Evolutionary conservation across 2,113 vertebrate genomes (phyloP).

Genomic region (Procavia capensis): DNA sequence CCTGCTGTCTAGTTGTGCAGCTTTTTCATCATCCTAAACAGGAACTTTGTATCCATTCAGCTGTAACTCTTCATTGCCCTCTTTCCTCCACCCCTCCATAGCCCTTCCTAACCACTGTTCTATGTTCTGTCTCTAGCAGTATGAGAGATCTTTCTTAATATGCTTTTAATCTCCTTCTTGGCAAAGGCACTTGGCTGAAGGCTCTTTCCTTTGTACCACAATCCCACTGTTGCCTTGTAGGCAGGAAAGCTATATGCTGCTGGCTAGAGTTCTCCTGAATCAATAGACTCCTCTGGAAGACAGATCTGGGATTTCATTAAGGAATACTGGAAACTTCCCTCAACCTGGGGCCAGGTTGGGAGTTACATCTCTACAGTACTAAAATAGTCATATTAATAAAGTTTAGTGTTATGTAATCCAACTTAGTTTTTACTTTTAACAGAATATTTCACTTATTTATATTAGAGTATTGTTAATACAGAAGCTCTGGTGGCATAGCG

Average conservation of each 20-base stretch:
- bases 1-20: neutral
- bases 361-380: constrained; percentile 3
- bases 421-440: neutral
- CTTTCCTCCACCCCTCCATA: neutral
- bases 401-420: neutral
- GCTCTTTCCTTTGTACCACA: neutral
- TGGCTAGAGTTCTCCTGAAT: neutral
- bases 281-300: neutral
- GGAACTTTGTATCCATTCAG: neutral
- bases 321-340: neutral
- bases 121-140: neutral
- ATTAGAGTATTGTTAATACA: neutral
- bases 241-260: neutral
- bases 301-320: neutral
- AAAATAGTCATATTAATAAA: neutral
- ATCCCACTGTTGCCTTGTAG: neutral
- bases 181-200: neutral
- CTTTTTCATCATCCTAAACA: neutral
- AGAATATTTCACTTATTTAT: neutral
- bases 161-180: neutral
- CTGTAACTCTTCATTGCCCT: neutral
- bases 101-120: neutral
- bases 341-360: neutral
- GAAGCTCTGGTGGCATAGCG: too few relatives aligned
- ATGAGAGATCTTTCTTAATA: neutral